Percentiles rank a stretch among this genome's conserved stretches.
phyloP scores from a whole-genome alignment of 2,797 vertebrate genomes.

The Discoglossus pictus region DNA sequence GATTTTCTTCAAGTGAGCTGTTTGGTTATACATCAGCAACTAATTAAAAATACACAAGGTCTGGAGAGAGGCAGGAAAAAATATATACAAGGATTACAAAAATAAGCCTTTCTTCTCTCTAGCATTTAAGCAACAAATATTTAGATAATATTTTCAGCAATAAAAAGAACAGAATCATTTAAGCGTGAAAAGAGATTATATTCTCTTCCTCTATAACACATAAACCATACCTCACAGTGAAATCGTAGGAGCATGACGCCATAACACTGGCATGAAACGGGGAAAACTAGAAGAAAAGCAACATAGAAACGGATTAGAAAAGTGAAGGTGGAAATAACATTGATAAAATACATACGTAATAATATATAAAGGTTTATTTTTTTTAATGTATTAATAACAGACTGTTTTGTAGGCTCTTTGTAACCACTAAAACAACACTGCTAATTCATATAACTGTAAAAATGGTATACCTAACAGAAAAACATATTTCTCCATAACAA shows the following conservation, averaged over 20 bases:
- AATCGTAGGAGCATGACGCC: conserved; percentile 95
- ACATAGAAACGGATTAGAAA: background rate
- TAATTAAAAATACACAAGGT: conserved; percentile 19
- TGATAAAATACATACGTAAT: conserved; percentile 1
- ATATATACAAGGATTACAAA: background rate
- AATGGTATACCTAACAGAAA: too few relatives aligned
- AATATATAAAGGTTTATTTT: background rate
- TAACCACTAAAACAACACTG: too few relatives aligned
- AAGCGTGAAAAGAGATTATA: conserved; percentile 25
- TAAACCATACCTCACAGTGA: conserved; percentile 87
- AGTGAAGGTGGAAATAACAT: conserved; percentile 19
- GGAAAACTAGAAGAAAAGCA: conserved; percentile 81
- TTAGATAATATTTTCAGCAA: conserved; percentile 39
- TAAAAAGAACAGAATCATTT: conserved; percentile 34
- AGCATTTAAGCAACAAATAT: conserved; percentile 27
- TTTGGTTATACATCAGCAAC: conserved; percentile 32
- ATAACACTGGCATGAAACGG: conserved; percentile 80
- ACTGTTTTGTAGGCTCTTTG: too few relatives aligned
- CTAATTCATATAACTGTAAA: too few relatives aligned
- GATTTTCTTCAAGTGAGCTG: conserved; percentile 26
- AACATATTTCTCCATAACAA: too few relatives aligned
- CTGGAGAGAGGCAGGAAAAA: background rate
- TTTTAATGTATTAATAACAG: too few relatives aligned
- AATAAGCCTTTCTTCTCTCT: conserved; percentile 2
- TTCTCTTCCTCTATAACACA: too few relatives aligned